These are phyloP conservation scores for Harlomillsia oculata DNA, from an alignment of 1,140 invertebrate species.

Conservation along the genomic window DNA sequence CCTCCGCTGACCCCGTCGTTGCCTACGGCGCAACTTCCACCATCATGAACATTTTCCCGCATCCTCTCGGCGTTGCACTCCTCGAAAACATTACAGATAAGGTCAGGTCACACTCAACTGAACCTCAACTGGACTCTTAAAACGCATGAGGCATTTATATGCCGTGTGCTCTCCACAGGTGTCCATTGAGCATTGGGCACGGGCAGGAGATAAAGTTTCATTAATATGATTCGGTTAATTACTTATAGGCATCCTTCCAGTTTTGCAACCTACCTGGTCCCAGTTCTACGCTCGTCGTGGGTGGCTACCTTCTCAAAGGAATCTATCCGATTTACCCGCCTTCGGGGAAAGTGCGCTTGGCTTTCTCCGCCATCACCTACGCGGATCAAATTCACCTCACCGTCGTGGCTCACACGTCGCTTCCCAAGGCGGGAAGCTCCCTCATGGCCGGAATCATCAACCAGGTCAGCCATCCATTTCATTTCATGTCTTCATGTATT, in stretches of 20 bases:
- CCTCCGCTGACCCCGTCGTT: slow-evolving; percentile 46
- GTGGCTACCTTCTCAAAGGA: slow-evolving; percentile 42
- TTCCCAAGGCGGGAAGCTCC: slow-evolving; percentile 33
- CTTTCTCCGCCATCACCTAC: slow-evolving; percentile 48
- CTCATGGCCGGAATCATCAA: slow-evolving; percentile 24
- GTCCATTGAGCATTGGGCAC: not conserved
- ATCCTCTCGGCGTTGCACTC: slow-evolving; percentile 19
- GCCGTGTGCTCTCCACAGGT: not conserved
- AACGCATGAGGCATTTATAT: not conserved
- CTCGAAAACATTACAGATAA: slow-evolving; percentile 32
- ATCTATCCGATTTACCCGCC: slow-evolving; percentile 46
- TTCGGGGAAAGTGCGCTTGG: slow-evolving; percentile 42
- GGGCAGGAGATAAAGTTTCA: not conserved
- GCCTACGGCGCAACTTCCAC: slow-evolving; percentile 45
- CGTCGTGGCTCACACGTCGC: slow-evolving; percentile 43
- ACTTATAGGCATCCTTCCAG: slow-evolving; percentile 39
- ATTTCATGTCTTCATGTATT: not conserved
- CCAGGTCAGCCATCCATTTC: slow-evolving; percentile 20
- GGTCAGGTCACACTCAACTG: slow-evolving; percentile 21
- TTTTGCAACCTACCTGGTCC: slow-evolving; percentile 48
- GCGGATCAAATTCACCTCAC: slow-evolving; percentile 46
- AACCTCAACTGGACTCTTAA: not conserved
- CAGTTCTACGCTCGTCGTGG: slow-evolving; percentile 38
- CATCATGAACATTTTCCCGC: slow-evolving; percentile 37
- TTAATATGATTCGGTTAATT: not conserved